These are phyloP conservation scores for Oceanites oceanicus DNA, from an alignment of 2,113 vertebrate genomes.

Conservation along the genomic window DNA sequence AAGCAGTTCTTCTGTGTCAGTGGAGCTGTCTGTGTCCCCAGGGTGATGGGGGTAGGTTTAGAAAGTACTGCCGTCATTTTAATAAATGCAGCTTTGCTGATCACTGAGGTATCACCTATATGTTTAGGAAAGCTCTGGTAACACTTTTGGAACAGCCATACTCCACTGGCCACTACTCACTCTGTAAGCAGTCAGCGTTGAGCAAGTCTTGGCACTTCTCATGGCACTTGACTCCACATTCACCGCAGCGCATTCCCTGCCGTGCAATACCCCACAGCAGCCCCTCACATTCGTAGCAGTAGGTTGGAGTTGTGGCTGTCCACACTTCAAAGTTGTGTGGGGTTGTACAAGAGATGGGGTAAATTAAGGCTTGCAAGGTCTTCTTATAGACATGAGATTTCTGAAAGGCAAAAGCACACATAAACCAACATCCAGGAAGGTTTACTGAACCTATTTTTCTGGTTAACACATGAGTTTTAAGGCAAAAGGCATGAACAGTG, in stretches of 20 bases:
- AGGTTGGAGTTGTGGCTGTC: constrained; percentile 95
- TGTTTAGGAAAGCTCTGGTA: background rate
- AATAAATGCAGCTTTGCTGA: background rate
- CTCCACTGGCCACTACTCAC: constrained; percentile 76
- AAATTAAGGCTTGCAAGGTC: constrained; percentile 97
- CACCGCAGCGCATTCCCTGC: constrained; percentile 95
- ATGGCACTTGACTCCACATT: constrained; percentile 97
- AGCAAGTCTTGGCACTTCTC: constrained; percentile 98
- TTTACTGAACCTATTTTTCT: background rate
- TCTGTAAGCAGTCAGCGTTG: constrained; percentile 95
- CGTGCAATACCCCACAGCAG: constrained; percentile 96
- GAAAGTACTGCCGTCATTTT: background rate
- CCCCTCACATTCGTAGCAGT: constrained; percentile 98
- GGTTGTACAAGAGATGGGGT: constrained; percentile 97
- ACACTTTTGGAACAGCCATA: background rate
- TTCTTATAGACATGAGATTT: constrained; percentile 98
- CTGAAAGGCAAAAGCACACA: constrained; percentile 72
- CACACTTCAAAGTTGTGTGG: constrained; percentile 98
- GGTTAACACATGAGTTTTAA: background rate
- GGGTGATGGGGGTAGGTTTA: rapidly evolving
- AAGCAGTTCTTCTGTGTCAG: background rate
- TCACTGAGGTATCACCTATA: background rate
- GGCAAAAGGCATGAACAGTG: background rate
- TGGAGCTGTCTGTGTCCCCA: background rate
- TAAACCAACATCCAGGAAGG: background rate